phyloP scores from a whole-genome alignment of 2,797 vertebrate genomes.

The Crypturellus tataupa region DNA sequence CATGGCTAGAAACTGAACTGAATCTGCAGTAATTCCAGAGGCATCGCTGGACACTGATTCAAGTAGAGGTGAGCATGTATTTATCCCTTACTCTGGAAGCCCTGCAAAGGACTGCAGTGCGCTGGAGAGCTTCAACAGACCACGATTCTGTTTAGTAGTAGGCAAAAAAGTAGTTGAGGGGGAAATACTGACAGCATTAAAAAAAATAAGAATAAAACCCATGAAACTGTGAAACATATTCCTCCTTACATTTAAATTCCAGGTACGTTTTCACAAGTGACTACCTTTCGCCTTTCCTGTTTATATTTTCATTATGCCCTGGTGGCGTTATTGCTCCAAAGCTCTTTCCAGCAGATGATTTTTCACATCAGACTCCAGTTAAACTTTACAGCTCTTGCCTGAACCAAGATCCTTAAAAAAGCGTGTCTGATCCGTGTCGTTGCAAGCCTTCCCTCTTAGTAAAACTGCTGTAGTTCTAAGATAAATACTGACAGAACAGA shows the following conservation, averaged over 20 bases:
- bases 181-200: background rate
- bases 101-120: background rate
- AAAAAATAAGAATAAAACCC: background rate
- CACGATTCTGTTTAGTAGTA: background rate
- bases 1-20: background rate
- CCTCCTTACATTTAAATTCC: background rate
- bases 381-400: background rate
- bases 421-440: background rate
- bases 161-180: background rate
- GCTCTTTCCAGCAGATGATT: background rate
- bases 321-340: background rate
- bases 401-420: conserved; percentile 10
- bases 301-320: background rate
- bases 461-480: conserved; percentile 9
- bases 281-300: background rate
- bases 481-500: conserved; percentile 28
- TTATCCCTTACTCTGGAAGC: background rate
- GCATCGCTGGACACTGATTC: background rate
- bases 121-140: background rate
- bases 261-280: background rate
- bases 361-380: background rate
- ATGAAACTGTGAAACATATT: background rate
- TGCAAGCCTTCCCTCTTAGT: conserved; percentile 34
- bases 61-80: background rate
- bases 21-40: background rate